These are phyloP conservation scores for Perizoma flavofasciatum DNA, from an alignment of 2,888 invertebrate species.

Conservation along the genomic window DNA sequence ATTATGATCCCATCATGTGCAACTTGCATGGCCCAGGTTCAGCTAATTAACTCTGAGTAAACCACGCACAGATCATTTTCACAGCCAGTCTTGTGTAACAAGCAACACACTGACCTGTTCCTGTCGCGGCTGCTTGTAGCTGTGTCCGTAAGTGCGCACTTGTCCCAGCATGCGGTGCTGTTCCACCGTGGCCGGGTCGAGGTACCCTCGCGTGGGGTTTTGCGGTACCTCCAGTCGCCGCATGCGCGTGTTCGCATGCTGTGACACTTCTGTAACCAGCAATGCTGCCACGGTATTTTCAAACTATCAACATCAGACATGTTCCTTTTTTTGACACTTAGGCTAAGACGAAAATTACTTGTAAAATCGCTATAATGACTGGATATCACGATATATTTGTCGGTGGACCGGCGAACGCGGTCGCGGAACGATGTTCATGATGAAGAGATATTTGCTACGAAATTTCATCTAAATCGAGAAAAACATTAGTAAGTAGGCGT, in stretches of 20 bases:
- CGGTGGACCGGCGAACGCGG: too few relatives aligned
- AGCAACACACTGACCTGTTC: conserved; percentile 23
- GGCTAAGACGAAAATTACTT: too few relatives aligned
- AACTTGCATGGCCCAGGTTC: too few relatives aligned
- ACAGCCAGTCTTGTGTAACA: background rate
- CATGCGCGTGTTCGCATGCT: conserved; percentile 52
- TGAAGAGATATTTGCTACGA: too few relatives aligned
- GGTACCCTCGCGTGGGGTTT: conserved; percentile 60
- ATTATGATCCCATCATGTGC: too few relatives aligned
- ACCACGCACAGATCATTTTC: too few relatives aligned
- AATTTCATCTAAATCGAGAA: too few relatives aligned
- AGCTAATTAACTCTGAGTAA: too few relatives aligned
- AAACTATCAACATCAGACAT: conserved; percentile 16
- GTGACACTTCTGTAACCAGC: conserved; percentile 65
- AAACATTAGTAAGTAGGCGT: too few relatives aligned
- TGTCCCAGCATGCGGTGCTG: conserved; percentile 70
- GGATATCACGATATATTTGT: too few relatives aligned
- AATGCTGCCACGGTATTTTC: conserved; percentile 48
- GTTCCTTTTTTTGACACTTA: background rate
- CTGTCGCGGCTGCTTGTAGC: conserved; percentile 43
- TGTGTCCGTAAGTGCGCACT: conserved; percentile 55
- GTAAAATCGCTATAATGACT: too few relatives aligned
- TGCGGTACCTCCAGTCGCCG: conserved; percentile 54
- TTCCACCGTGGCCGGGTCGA: conserved; percentile 65
- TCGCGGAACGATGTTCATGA: too few relatives aligned